Evolutionary conservation across 2,888 invertebrate species (phyloP), one percentile per base, ranked within the genome.

Genomic region (Pollenia griseotomentosa): DNA sequence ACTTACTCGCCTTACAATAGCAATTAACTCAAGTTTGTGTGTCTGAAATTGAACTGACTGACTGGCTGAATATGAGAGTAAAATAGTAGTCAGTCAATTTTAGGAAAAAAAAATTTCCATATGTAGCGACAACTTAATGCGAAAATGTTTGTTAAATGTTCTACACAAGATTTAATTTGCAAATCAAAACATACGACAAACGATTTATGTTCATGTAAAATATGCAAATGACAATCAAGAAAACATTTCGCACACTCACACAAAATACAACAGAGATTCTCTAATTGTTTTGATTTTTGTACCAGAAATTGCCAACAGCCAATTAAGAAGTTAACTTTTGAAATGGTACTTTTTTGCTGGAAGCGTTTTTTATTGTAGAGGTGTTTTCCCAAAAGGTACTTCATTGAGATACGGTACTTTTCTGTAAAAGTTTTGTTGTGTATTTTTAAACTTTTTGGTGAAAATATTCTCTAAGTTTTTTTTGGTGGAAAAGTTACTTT

Each of bases 111-210:
- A 46, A 70, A 16, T 57, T 71, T 75, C 46, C 57, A 70, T 70
- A 23, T 71, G 59, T 57, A 59, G 57, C 55, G 51, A 51, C 42
- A 59, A 55, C 10, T 79, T 83, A 73, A 77, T 77, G 57, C 7
- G 68, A 65, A 80, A 80, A 75, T 77, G 71, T 87, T 83, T 73
- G 77, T 82, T 87, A 82, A 84, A 82, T 82, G 84, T 87, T 84
- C 84, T 82, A 82, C 68, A 86, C 80, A 81, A 81, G 84, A 87
- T 87, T 87, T 74, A 87, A 87, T 87, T 87, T 87, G 87, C 87
- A 87, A 87, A 87, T 87, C 81, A 87, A 87, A 84, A 70, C 78
- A 84, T 85, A 87, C 84, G 84, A 87, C 84, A 82, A 87, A 85
- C 84, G 87, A 84, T 84, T 87, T 84, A 84, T 85, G 84, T 79